Conservation (phyloP, 2,113 vertebrate genomes). For the Ctenodactylus gundi region DNA sequence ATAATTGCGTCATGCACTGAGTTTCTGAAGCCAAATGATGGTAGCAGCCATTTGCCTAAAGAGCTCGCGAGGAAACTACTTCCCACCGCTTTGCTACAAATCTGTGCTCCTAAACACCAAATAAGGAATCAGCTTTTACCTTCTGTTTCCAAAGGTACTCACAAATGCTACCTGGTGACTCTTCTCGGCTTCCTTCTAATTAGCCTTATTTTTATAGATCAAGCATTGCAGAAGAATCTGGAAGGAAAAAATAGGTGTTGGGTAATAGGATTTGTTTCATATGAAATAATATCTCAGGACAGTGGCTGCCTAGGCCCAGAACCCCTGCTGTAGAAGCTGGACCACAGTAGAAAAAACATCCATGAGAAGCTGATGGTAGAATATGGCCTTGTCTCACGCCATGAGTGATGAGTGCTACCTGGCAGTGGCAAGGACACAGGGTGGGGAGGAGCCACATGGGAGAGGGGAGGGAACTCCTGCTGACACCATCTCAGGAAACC, state of each 20-base stretch:
- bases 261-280: not conserved
- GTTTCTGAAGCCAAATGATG: not conserved
- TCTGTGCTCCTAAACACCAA: not conserved
- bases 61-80: not conserved
- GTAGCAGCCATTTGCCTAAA: not conserved
- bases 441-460: not conserved
- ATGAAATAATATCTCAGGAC: conserved; percentile 43
- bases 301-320: not conserved
- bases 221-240: not conserved
- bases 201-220: not conserved
- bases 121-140: not conserved
- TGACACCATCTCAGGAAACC: not conserved
- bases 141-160: not conserved
- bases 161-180: not conserved
- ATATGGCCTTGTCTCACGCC: conserved; percentile 37
- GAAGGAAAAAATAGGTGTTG: conserved; percentile 16
- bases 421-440: conserved; percentile 61
- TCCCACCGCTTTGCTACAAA: not conserved
- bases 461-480: conserved; percentile 39
- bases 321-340: not conserved
- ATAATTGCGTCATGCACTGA: too few species aligned
- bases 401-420: conserved; percentile 56
- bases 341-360: not conserved
- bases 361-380: conserved; percentile 28
- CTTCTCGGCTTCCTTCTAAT: not conserved